Percentiles rank a stretch among this genome's conserved stretches.
phyloP scores from a whole-genome alignment of 35 echinoderm and acorn worm species.

The Chiridota heheva region DNA sequence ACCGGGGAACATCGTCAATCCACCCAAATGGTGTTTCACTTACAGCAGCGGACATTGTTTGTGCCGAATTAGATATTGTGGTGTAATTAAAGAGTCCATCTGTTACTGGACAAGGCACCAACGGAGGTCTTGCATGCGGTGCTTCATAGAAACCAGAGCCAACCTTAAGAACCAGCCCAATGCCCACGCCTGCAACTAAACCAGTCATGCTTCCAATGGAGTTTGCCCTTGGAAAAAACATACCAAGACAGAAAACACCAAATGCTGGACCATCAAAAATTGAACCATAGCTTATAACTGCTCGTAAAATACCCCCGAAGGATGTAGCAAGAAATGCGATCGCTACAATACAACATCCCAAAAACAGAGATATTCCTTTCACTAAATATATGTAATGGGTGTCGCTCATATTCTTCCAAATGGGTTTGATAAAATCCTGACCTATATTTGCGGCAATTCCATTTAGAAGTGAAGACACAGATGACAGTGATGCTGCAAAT shows the following conservation, averaged over 20 bases:
- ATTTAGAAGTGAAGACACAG: conserved; percentile 34
- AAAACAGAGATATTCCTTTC: neutral
- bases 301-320: conserved; percentile 11
- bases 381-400: neutral
- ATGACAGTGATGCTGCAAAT: conserved; percentile 30
- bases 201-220: too few relatives aligned
- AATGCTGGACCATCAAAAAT: neutral
- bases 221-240: conserved; percentile 42
- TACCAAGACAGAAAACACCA: conserved; percentile 26
- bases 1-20: too few relatives aligned
- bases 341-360: neutral
- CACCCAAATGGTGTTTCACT: too few relatives aligned
- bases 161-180: neutral
- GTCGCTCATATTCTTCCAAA: conserved; percentile 20
- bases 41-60: too few relatives aligned
- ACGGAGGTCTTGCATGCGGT: too few relatives aligned
- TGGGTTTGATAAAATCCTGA: conserved; percentile 20
- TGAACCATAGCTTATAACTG: neutral
- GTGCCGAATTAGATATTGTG: too few relatives aligned
- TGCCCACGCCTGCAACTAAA: too few relatives aligned
- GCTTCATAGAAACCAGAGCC: neutral
- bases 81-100: too few relatives aligned
- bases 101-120: too few relatives aligned
- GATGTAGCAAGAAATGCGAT: conserved; percentile 29
- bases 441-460: conserved; percentile 5